phyloP scores from a whole-genome alignment of 1,140 invertebrate species.

The Zophobas morio region DNA sequence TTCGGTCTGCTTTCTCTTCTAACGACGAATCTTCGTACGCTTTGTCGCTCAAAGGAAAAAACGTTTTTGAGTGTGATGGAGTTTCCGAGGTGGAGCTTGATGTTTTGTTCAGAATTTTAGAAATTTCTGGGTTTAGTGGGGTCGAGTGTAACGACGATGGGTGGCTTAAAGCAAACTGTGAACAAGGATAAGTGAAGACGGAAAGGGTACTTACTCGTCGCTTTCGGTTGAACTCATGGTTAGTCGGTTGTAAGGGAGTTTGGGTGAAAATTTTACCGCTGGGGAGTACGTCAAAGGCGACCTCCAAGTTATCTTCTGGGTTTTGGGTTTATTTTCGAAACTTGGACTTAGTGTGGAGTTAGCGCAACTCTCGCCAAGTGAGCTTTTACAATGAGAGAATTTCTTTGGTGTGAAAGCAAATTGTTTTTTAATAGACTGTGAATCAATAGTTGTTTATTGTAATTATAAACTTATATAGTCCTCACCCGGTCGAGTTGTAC shows the following conservation, averaged over 20 bases:
- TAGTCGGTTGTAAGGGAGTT: slow-evolving; percentile 34
- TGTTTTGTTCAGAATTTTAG: neutral
- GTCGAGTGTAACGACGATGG: too few species aligned
- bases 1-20: neutral
- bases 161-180: neutral
- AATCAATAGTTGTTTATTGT: too few species aligned
- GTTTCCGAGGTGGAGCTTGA: neutral
- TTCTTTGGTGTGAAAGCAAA: slow-evolving; percentile 10
- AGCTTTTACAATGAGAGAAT: neutral
- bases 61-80: neutral
- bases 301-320: slow-evolving; percentile 52
- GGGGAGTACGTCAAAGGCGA: slow-evolving; percentile 58
- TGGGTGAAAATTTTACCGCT: slow-evolving; percentile 53
- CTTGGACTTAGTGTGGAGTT: neutral
- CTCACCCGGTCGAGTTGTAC: too few species aligned
- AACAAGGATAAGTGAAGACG: neutral
- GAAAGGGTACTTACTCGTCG: neutral
- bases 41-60: slow-evolving; percentile 31
- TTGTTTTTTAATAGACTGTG: neutral
- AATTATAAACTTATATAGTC: too few species aligned
- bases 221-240: slow-evolving; percentile 13
- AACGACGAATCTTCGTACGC: slow-evolving; percentile 2
- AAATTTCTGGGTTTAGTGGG: neutral
- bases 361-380: too few species aligned
- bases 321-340: slow-evolving; percentile 44